Evolutionary conservation across 92 coral and sea anemone genomes (phyloP).

Genomic region (Palythoa grandiflora): DNA sequence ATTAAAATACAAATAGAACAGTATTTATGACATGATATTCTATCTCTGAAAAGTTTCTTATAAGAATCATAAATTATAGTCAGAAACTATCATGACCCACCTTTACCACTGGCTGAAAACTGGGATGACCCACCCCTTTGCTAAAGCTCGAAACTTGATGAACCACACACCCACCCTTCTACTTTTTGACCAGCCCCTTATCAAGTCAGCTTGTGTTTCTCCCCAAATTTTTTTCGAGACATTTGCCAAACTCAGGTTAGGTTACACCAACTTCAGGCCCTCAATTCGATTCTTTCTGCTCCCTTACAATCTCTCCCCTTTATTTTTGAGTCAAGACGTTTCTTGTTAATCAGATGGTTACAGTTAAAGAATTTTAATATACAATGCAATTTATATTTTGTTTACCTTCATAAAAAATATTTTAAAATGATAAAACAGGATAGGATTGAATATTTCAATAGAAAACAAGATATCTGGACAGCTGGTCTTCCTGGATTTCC

Average conservation of each 20-base stretch:
- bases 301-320: constrained; percentile 7
- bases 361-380: constrained; percentile 1
- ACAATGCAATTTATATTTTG: neutral
- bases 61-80: neutral
- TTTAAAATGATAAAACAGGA: constrained; percentile 2
- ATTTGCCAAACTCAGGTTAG: constrained; percentile 3
- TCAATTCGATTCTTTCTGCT: constrained; percentile 3
- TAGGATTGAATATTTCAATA: neutral
- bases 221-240: neutral
- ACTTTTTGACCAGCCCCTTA: constrained; percentile 26
- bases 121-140: constrained; percentile 23
- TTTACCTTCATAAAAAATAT: neutral
- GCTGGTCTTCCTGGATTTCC: constrained; percentile 22
- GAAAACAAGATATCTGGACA: constrained; percentile 11
- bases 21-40: constrained; percentile 6
- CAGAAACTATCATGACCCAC: constrained; percentile 13
- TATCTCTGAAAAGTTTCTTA: constrained; percentile 20
- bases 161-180: constrained; percentile 14
- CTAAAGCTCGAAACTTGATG: constrained; percentile 12
- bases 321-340: constrained; percentile 7
- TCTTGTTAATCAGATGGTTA: neutral
- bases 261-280: constrained; percentile 7
- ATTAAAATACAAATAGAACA: neutral
- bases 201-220: constrained; percentile 6
- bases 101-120: constrained; percentile 22